phyloP scores from a whole-genome alignment of 1,140 invertebrate genomes.

The Drosophila biarmipes region DNA sequence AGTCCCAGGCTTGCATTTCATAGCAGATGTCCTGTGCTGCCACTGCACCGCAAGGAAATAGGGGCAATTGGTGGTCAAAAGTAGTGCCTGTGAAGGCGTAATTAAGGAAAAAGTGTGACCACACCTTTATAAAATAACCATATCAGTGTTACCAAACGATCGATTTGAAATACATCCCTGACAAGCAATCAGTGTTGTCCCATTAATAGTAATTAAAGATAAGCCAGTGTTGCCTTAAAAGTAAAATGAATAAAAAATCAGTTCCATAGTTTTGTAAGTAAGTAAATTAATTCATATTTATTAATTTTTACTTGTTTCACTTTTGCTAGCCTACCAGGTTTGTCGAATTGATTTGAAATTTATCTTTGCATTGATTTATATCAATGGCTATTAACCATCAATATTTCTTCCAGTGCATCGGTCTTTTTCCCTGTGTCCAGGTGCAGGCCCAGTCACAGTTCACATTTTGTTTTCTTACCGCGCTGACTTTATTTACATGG shows the following conservation, averaged over 20 bases:
- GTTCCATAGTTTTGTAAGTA: no score
- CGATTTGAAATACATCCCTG: background rate
- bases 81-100: background rate
- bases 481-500: conserved; percentile 76
- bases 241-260: no score
- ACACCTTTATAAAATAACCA: background rate
- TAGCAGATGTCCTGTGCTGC: conserved; percentile 58
- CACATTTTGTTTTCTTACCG: conserved; percentile 78
- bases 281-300: no score
- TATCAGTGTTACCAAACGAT: background rate
- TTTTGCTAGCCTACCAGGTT: background rate
- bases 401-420: conserved; percentile 8
- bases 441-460: conserved; percentile 39
- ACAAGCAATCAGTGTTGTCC: background rate
- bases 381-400: no score
- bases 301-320: background rate
- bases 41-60: conserved; percentile 8
- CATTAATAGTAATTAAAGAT: background rate
- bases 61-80: background rate
- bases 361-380: background rate
- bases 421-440: conserved; percentile 9
- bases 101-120: background rate
- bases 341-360: background rate
- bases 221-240: background rate
- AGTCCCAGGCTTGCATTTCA: conserved; percentile 66